These are phyloP conservation scores for Eupithecia abbreviata DNA, from an alignment of 2,888 invertebrate species.

Conservation along the genomic window DNA sequence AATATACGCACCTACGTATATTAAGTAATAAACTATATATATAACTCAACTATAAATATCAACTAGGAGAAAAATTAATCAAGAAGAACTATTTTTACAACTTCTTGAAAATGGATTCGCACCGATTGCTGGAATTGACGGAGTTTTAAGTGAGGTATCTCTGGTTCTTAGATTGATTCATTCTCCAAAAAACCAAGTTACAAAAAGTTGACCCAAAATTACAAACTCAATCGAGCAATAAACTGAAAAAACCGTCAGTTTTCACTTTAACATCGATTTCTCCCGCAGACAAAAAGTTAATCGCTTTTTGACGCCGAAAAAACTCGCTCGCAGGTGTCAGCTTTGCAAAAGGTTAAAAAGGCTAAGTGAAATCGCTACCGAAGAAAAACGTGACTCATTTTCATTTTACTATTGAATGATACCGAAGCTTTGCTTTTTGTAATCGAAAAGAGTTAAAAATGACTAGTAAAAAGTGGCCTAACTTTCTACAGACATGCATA, in stretches of 20 bases:
- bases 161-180: not conserved
- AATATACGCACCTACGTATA: too few relatives aligned
- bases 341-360: slow-evolving; percentile 48
- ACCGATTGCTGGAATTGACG: too few relatives aligned
- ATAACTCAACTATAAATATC: too few relatives aligned
- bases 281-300: slow-evolving; percentile 60
- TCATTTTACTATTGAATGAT: not conserved
- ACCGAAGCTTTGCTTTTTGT: slow-evolving; percentile 11
- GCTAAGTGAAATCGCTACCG: slow-evolving; percentile 46
- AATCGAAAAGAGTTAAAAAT: slow-evolving; percentile 18
- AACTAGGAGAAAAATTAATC: too few relatives aligned
- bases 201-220: slow-evolving; percentile 9
- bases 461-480: slow-evolving; percentile 43
- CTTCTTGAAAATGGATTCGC: too few relatives aligned
- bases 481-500: slow-evolving; percentile 58
- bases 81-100: too few relatives aligned
- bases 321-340: slow-evolving; percentile 29
- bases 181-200: not conserved
- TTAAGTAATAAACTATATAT: too few relatives aligned
- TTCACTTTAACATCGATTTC: slow-evolving; percentile 56
- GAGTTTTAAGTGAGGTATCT: not conserved
- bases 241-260: slow-evolving; percentile 5
- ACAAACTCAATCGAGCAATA: slow-evolving; percentile 5
- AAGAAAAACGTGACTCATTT: slow-evolving; percentile 31
- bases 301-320: slow-evolving; percentile 50